Evolutionary conservation across 2,797 vertebrate species (phyloP).

Genomic region (Mallotus villosus): DNA sequence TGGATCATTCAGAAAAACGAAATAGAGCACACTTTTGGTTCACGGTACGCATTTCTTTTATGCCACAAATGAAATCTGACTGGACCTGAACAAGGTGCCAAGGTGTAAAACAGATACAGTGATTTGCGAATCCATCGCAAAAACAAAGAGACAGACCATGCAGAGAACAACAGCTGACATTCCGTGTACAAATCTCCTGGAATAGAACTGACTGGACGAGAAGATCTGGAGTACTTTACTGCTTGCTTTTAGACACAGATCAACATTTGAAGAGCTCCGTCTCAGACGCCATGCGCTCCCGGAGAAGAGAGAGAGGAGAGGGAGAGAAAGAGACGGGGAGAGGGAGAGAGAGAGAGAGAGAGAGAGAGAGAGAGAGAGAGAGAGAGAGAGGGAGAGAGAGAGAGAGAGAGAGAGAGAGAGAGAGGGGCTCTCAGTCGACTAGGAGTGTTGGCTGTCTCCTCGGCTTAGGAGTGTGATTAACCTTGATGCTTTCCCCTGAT

Average conservation of each 20-base stretch:
- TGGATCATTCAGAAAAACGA: slow-evolving; percentile 32
- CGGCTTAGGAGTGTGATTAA: slow-evolving; percentile 56
- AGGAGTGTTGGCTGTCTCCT: slow-evolving; percentile 44
- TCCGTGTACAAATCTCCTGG: slow-evolving; percentile 49
- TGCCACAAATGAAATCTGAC: slow-evolving; percentile 33
- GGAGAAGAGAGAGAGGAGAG: slow-evolving; percentile 18
- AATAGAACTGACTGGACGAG: slow-evolving; percentile 57
- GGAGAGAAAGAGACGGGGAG: neutral
- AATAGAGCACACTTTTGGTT: slow-evolving; percentile 23
- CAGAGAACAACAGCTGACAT: slow-evolving; percentile 31
- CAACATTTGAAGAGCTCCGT: slow-evolving; percentile 54
- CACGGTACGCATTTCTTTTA: too few species aligned
- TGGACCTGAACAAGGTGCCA: slow-evolving; percentile 29
- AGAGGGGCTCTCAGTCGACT: slow-evolving; percentile 14
- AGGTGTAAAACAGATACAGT: slow-evolving; percentile 28
- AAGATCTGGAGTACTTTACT: slow-evolving; percentile 41
- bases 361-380: too few species aligned
- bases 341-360: neutral
- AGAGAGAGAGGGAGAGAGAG: neutral
- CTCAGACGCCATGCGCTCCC: slow-evolving; percentile 49
- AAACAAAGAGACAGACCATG: slow-evolving; percentile 38
- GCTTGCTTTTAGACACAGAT: slow-evolving; percentile 45
- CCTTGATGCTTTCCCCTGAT: slow-evolving; percentile 55
- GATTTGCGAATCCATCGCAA: slow-evolving; percentile 33
- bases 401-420: neutral